Base-by-base conservation (phyloP, 2,888 invertebrate species). In the Hedychridium roseum region DNA sequence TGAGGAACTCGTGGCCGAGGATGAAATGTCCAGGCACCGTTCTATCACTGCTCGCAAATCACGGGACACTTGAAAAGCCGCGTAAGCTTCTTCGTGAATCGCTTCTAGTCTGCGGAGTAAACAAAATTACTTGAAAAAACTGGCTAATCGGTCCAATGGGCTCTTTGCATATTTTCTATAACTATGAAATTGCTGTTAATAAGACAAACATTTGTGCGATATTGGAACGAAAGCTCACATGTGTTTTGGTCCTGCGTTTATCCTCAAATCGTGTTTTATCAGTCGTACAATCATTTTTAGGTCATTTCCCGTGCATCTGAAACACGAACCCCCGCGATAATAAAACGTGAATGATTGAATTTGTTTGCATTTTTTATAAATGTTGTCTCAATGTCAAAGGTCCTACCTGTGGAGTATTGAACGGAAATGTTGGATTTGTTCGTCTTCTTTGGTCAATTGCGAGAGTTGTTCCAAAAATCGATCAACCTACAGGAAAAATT, bases 211-310 rank as follows among this genome's bases (percentile, higher is more conserved):
- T 0, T 2, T 1, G 16, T 1, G 6, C 2, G n/a, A 16, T 16
- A 27, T 16, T 31, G 17, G 9, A n/a, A 14, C 4, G 3, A 26
- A 17, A 7, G 60, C 83, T 78, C 75, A 85, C 81, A 97, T 90
- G 76, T 93, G 94, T 76, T 96, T 93, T 0, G 95, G 90, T 1
- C 96, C 94, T 20, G 95, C 90, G 74, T 94, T 94, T 67, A 97
- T 96, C 60, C 94, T 82, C 47, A 97, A 82, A 81, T 97, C 97
- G 68, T 93, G 92, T 78, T 94, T 94, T 18, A 97, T 89, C 27
- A 97, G 80, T 9, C 96, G 84, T 14, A 97, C 87, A 1, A 95
- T 82, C 84, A 89, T 90, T 83, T 90, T 91, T 54, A 97, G 77
- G 79, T 97, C 97, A 67, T 90, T 86, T 0, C 84, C 79, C 1